Base-by-base conservation (phyloP, 2,113 vertebrate genomes). In the Cinclus mexicanus region DNA sequence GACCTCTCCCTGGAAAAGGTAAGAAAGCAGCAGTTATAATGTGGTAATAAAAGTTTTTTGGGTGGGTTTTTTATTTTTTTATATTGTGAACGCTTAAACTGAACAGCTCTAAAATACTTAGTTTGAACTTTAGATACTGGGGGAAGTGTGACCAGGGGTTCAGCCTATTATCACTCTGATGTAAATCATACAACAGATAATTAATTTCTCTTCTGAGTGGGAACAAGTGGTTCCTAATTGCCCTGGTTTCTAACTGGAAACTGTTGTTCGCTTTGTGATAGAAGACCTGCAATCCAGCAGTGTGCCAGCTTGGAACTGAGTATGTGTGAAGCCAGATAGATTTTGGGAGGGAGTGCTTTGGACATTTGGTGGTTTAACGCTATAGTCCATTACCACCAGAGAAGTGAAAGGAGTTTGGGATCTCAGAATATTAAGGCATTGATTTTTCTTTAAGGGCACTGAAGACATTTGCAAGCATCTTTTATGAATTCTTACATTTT, bases 311-410 rank as follows among this genome's bases (percentile, higher is more conserved):
- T 69, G 35, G 26, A 46, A 44, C 11, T 63, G 11, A 42, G 26
- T 31, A 1, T 50, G 26, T 4, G 1, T 39, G 56, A 57, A 63
- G 12, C 18, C 64, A 3, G 74, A 63, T 1, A 41, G 75, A 14
- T 26, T 64, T 57, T 26, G 42, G 21, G 41, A 47, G 10, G 33
- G n/a, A 35, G 14, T 49, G 17, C 41, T 72, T 47, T 33, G 42
- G n/a, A 8, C 23, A 4, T 14, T 33, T 25, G 6, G 0, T 69
- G 57, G 15, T 49, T 84, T 14, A 23, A 3, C 1, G 1, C 19
- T 41, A 2, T 53, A 31, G n/a, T 50, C 12, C 22, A 5, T 60
- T 84, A 52, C 12, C 21, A 19, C 28, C 53, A 46, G 16, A 60
- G 49, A 78, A 44, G 8, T 14, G 37, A 60, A 78, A 85, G 47